These are phyloP conservation scores for Phalacrocorax carbo DNA, from an alignment of 2,113 vertebrate species.

Conservation along the genomic window DNA sequence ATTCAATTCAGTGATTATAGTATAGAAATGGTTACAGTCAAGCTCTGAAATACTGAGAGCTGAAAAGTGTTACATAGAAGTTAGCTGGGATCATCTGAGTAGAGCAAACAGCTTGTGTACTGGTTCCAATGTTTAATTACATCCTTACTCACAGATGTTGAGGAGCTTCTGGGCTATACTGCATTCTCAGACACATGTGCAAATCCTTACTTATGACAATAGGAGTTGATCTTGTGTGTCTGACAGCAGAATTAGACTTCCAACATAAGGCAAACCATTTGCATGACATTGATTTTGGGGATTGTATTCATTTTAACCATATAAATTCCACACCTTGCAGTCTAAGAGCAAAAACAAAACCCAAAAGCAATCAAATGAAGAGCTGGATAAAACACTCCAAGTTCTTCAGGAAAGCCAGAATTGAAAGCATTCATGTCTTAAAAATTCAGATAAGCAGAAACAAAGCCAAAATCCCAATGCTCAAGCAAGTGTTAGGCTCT, in stretches of 20 bases:
- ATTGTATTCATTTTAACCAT: not conserved
- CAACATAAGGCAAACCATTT: not conserved
- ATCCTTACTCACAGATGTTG: slow-evolving; percentile 6
- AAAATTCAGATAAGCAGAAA: not conserved
- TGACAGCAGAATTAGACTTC: not conserved
- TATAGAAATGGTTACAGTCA: not conserved
- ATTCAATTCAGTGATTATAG: not conserved
- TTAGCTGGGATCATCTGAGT: not conserved
- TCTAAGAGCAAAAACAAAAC: not conserved
- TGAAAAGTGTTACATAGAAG: not conserved
- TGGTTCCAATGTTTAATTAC: slow-evolving; percentile 24
- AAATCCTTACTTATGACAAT: not conserved
- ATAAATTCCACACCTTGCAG: not conserved
- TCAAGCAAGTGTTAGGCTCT: not conserved
- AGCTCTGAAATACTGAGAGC: not conserved
- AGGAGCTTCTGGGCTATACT: not conserved
- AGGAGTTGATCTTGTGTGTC: not conserved
- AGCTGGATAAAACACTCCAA: not conserved
- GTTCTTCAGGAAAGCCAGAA: not conserved
- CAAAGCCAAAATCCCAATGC: not conserved
- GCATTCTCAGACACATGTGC: slow-evolving; percentile 15
- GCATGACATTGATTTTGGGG: not conserved
- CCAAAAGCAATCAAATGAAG: not conserved
- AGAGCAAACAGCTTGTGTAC: slow-evolving; percentile 28
- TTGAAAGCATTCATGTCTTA: not conserved